Percentiles rank a stretch among this genome's conserved stretches.
phyloP scores from a whole-genome alignment of 2,113 vertebrate genomes.

The Grammomys dolichurus region DNA sequence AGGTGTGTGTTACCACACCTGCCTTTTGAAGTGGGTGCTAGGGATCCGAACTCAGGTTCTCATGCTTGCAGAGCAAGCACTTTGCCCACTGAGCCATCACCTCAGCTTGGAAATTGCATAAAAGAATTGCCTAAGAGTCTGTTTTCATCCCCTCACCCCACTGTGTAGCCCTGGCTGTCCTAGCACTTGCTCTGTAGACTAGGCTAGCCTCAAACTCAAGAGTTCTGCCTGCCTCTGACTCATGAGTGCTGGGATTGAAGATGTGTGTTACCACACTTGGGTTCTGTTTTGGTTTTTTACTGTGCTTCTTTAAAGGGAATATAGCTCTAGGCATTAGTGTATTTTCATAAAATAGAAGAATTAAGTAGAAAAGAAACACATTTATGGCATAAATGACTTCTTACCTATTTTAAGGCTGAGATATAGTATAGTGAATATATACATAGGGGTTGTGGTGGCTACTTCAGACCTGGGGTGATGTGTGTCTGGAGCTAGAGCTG shows the following conservation, averaged over 20 bases:
- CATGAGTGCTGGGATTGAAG: background rate
- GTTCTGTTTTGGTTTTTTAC: slow-evolving; percentile 4
- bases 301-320: background rate
- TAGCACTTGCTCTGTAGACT: background rate
- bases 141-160: background rate
- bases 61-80: background rate
- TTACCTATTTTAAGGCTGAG: background rate
- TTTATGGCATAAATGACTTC: background rate
- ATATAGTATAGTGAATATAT: background rate
- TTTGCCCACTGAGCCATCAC: background rate
- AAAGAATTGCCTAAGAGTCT: background rate
- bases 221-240: background rate
- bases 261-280: background rate
- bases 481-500: background rate
- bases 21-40: background rate
- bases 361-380: background rate
- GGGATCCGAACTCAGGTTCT: background rate
- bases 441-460: background rate
- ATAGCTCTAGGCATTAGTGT: background rate
- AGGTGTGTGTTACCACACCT: slow-evolving; percentile 6
- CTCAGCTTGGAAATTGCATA: background rate
- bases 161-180: background rate
- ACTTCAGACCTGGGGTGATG: slow-evolving; percentile 2
- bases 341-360: slow-evolving; percentile 34
- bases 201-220: background rate